A percentile compares a stretch with the other conserved stretches of the same genome.
These are phyloP conservation scores for Urocynchramus pylzowi DNA, from an alignment of 2,113 vertebrate genomes.

Conservation along the genomic window DNA sequence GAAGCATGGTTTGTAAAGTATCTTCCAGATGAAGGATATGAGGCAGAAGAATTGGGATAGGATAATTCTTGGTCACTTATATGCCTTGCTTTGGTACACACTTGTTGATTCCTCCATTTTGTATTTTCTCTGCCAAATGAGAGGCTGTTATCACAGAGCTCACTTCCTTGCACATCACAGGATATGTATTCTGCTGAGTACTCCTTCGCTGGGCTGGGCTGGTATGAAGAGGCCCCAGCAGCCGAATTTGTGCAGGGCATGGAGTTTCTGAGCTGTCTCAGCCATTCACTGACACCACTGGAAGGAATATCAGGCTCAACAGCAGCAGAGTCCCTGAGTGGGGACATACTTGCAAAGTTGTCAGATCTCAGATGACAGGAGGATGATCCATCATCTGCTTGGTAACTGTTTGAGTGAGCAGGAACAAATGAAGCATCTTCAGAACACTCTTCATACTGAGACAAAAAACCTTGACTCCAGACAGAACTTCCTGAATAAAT, in stretches of 20 bases:
- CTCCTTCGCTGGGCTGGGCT: neutral
- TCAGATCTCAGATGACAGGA: neutral
- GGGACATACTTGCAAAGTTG: neutral
- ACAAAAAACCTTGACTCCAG: neutral
- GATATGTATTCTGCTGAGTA: neutral
- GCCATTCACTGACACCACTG: neutral
- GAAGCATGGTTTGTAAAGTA: neutral
- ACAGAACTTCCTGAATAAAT: slow-evolving; percentile 4
- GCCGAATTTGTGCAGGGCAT: neutral
- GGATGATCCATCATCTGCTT: neutral
- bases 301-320: neutral
- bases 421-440: neutral
- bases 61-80: neutral
- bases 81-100: neutral
- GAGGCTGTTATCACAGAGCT: neutral
- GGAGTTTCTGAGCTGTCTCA: neutral
- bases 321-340: neutral
- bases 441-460: neutral
- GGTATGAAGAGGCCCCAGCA: neutral
- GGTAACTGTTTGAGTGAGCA: neutral
- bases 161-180: neutral
- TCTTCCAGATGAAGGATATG: neutral
- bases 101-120: neutral
- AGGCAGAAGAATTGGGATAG: neutral
- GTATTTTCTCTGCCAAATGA: neutral